Base-by-base conservation (phyloP, 2,797 vertebrate species). In the Lagorchestes hirsutus region DNA sequence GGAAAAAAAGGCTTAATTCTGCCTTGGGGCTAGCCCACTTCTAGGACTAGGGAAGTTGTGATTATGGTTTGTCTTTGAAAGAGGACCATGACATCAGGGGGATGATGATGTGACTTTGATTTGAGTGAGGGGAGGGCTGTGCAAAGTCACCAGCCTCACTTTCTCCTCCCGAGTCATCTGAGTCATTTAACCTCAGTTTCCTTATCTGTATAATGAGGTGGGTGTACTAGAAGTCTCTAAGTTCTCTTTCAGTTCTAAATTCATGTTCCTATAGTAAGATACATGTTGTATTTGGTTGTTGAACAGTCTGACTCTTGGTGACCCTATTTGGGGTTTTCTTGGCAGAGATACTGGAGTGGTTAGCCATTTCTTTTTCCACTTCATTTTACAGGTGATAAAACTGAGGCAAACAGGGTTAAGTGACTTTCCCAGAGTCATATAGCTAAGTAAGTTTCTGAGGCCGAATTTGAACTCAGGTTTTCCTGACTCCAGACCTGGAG, bases 131-230 rank as follows among this genome's bases (percentile, higher is more conserved):
- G 56, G 56, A 57, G 56, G 56, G 5, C 56, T 57, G 56, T 27
- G 56, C 22, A 57, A 57, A 24, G 56, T 57, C 56, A 8, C 24
- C 56, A 24, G 56, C 56, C 56, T 57, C 56, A 57, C 56, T 57
- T 57, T 57, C 56, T 27, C 5, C 56, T 57, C 56, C 22, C 8
- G 56, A 57, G 24, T 5, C 24, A 57, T 57, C 24, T 57, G 24
- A 5, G 56, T 3, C 18, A 46, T 82, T 82, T 46, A 46, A 82
- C 31, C 52, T 90, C 90, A 90, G 90, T 95, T 94, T 95, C 67
- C 90, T 97, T 28, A 95, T 50, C 67, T 95, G 54, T 92, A 91
- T 93, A 97, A 82, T 90, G 27, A 90, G 57, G 90, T 87, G 22
- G 74, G 9, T 87, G 74, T 22, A 50, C 40, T 50, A 87, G 74